Base-by-base conservation (phyloP, 2,888 invertebrate species). In the Anticlea derivata region DNA sequence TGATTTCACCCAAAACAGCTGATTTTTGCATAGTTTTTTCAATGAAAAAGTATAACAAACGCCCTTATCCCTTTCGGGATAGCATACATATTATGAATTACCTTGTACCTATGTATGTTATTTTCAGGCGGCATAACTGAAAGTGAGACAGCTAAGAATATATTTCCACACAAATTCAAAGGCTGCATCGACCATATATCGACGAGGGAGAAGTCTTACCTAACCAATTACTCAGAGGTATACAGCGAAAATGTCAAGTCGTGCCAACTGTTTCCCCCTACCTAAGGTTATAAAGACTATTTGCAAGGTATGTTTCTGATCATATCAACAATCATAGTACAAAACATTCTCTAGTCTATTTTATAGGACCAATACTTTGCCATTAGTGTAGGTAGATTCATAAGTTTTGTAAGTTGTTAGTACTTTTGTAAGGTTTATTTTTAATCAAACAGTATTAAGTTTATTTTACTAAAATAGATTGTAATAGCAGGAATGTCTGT, bases 131-230 rank as follows among this genome's bases (percentile, higher is more conserved):
- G 93, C 34, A 85, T 92, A 55, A 88, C 91, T 22, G 85, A 86
- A 48, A 70, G 80, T 76, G 63, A 73, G 58, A 64, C 76, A 73
- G 78, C 90, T 4, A 89, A 83, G 59, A 88, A 84, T 55, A 74
- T 89, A 29, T 93, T 91, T 65, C 84, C 86, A 2, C 75, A 90
- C 50, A 92, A 93, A 55, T 93, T 93, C 66, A 91, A 91, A 71
- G 93, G 93, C 50, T 93, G 93, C 67, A 87, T 93, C 56, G 92
- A 92, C 70, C 89, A 92, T 58, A 91, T 93, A 66, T 87, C 92
- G 37, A 92, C 82, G 0, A 69, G 65, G 31, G 76, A 80, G 45
- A 64, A 74, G 2, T 68, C 65, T 6, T 77, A 71, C 43, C 51
- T 86, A 12, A 76, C 71, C 0, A 79, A 86, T 60, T 89, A 78